Percentiles rank a stretch among this genome's conserved stretches.
Evolutionary conservation across 2,113 vertebrate genomes (phyloP).

Genomic region (Speoplatyrhinus poulsoni): DNA sequence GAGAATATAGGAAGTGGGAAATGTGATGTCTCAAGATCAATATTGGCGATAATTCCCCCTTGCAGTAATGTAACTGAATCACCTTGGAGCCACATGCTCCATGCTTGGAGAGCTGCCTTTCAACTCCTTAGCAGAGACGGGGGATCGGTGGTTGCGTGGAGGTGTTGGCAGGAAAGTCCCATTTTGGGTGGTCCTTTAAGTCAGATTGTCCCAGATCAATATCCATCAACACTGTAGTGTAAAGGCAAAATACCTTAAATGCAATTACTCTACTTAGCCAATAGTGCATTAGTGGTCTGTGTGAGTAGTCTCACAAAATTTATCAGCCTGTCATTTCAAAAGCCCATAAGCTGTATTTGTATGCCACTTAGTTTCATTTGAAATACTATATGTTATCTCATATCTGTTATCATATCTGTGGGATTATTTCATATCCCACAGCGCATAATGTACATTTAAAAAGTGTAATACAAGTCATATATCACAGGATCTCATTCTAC

Average conservation of each 20-base stretch:
- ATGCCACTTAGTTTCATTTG: no score
- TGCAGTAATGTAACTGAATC: constrained; percentile 64
- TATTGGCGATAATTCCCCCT: constrained; percentile 50
- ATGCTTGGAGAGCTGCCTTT: constrained; percentile 25
- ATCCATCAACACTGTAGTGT: constrained; percentile 54
- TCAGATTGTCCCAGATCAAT: constrained; percentile 51
- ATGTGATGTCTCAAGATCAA: constrained; percentile 68
- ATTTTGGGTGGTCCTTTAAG: constrained; percentile 15
- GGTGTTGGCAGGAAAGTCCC: neutral
- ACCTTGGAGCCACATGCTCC: constrained; percentile 24
- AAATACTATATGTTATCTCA: no score
- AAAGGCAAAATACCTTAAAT: constrained; percentile 51
- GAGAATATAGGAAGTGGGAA: constrained; percentile 71
- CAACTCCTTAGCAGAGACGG: constrained; percentile 27
- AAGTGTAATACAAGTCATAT: no score
- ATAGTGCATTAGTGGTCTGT: constrained; percentile 58
- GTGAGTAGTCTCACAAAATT: constrained; percentile 47
- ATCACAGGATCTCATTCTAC: no score
- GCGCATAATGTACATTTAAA: no score
- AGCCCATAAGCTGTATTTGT: no score
- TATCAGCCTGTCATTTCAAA: neutral
- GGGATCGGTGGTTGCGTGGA: neutral
- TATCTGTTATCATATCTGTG: no score
- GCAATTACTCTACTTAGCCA: constrained; percentile 24
- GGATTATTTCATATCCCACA: no score